phyloP scores from a whole-genome alignment of 2,113 vertebrate species.

The Marmota monax region DNA sequence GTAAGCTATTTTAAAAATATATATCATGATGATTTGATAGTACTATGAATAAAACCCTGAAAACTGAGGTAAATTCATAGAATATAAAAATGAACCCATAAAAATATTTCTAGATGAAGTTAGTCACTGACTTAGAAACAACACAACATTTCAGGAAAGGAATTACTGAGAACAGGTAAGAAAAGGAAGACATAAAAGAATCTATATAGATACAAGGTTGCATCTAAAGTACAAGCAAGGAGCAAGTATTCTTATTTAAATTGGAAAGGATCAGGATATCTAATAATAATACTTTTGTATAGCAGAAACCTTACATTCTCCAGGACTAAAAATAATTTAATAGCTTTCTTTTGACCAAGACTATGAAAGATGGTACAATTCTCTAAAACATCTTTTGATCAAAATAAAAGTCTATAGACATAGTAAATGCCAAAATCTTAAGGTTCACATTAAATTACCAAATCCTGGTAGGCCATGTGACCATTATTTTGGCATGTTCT shows the following conservation, averaged over 20 bases:
- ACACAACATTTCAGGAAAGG: constrained; percentile 14
- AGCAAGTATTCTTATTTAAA: constrained; percentile 26
- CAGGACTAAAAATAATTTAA: constrained; percentile 44
- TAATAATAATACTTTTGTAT: constrained; percentile 44
- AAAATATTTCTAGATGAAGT: constrained; percentile 32
- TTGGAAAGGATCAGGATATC: not conserved
- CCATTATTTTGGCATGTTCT: constrained; percentile 34
- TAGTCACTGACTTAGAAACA: constrained; percentile 30
- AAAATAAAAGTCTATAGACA: constrained; percentile 16
- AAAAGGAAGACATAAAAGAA: not conserved
- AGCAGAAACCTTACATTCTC: constrained; percentile 44
- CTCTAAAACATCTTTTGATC: not conserved
- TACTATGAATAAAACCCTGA: constrained; percentile 29
- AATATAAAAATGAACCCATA: constrained; percentile 26
- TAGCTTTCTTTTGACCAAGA: not conserved
- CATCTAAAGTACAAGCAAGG: not conserved
- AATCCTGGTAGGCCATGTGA: not conserved
- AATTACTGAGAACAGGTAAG: not conserved
- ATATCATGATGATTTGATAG: constrained; percentile 30
- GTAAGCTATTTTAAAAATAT: constrained; percentile 35
- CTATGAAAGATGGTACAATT: constrained; percentile 49
- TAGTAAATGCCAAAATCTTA: constrained; percentile 48
- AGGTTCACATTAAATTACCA: constrained; percentile 56
- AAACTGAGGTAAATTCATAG: not conserved
- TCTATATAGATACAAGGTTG: not conserved